Base-by-base conservation (phyloP, 1,140 invertebrate genomes). In the Solen grandis region DNA sequence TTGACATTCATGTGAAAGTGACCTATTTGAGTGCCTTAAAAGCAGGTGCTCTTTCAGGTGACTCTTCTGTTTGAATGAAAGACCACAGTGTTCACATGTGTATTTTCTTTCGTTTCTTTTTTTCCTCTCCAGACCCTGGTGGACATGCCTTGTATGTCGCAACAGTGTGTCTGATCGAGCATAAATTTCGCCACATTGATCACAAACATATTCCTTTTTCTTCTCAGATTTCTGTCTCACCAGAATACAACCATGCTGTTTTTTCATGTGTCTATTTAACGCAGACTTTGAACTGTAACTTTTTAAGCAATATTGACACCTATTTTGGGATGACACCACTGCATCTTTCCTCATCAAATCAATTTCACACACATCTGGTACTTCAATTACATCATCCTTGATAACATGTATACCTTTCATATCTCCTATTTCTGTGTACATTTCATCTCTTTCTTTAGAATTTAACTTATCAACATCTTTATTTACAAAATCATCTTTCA, bases 1-100 rank as follows among this genome's bases (percentile, higher is more conserved):
- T 4, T 38, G 38, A 22, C 62, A 66, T 2, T 19, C 5, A 66
- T 66, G 25, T 41, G 62, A 41, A 4, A 66, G 25, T 10, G 8
- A 5, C 13, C 22, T 29, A 5, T 25, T 27, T 5, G 62, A 66
- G 29, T 66, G 62, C 19, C 50, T 38, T 25, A 66, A 35, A 4
- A 66, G 16, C 25, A 66, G 27, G 50, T 66, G 62, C 29, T 66
- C 62, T 25, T 41, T 66, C n/a, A 66, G n/a, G n/a, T 66, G 62
- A 66, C 19, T 25, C 33, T 16, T 46, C 27, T 41, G 16, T 35
- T 66, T 66, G 16, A 41, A 66, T 16, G 38, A 14, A 13, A 13
- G 25, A 29, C 62, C 62, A 66, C 62, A 66, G 5, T 25, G 5
- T 2, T 66, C 62, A 66, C 62, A 66, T 22, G 62, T 66, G 29